Evolutionary conservation across 1,140 invertebrate genomes (phyloP), one percentile per base, ranked within the genome.

Genomic region (Drosophila azteca): DNA sequence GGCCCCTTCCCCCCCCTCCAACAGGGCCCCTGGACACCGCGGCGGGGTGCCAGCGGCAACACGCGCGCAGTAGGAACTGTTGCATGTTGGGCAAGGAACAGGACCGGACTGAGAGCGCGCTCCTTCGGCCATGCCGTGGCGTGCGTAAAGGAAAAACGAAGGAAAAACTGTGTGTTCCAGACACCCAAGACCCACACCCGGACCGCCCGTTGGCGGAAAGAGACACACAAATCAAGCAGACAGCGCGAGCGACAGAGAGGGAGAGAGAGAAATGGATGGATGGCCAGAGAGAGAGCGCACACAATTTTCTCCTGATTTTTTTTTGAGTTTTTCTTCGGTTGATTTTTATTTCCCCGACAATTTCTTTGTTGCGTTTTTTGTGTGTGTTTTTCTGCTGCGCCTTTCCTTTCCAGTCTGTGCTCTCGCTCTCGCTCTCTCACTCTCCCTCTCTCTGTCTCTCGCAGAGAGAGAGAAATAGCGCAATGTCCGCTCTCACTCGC

Each of bases 21-120:
- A 39, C 35, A 11, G 35, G 11, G 35, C 35, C 35, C 9, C 35
- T 39, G 35, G 35, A 39, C 35, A 39, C 31, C 31, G 9, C 31
- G 8, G 0, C 31, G 9, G 9, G 8, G 31, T 9, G 31, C 8
- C 9, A 9, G 8, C 31, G 9, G 31, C 31, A 39, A 57, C 71
- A 73, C 74, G 75, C 75, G 72, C 73, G 45, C 77, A 67, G 73
- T 77, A 64, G 73, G 73, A 79, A 77, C 77, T 79, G 77, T 79
- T 79, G 77, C 54, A 52, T 31, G 29, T 31, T 31, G 50, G n/a
- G 26, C 22, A 31, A 51, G 35, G 35, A 11, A 39, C 11, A 11
- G 9, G 3, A 3, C 35, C 35, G 35, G 35, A 39, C 35, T 39
- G 54, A 20, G 54, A 35, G 29, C 45, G 29, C 50, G 31, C 35